phyloP scores from a whole-genome alignment of 2,888 invertebrate species.

The Drosophila trichaetosa region DNA sequence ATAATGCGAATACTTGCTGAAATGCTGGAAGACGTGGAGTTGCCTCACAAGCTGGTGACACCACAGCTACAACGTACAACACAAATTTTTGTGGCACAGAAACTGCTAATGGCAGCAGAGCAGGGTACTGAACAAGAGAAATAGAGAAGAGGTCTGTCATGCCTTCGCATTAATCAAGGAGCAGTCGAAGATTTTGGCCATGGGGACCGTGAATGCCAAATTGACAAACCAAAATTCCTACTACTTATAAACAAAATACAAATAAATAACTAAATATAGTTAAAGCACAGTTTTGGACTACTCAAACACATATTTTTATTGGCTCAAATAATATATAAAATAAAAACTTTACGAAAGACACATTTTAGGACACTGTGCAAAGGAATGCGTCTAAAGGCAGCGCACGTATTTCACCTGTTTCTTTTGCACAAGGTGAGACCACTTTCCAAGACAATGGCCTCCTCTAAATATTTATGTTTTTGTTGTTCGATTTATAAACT shows the following conservation, averaged over 20 bases:
- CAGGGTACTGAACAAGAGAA: neutral
- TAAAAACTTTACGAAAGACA: neutral
- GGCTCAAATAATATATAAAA: neutral
- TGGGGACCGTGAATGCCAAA: slow-evolving; percentile 38
- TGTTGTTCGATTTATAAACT: neutral
- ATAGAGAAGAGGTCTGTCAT: slow-evolving; percentile 24
- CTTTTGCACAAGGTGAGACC: slow-evolving; percentile 48
- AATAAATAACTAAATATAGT: neutral
- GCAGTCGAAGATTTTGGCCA: slow-evolving; percentile 53
- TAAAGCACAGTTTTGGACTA: neutral
- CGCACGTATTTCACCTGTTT: slow-evolving; percentile 61
- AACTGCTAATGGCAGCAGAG: slow-evolving; percentile 23
- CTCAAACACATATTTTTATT: neutral
- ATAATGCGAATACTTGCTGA: slow-evolving; percentile 38
- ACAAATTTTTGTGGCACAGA: slow-evolving; percentile 20
- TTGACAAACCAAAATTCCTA: slow-evolving; percentile 36
- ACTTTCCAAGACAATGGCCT: slow-evolving; percentile 34
- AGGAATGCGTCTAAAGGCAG: slow-evolving; percentile 28
- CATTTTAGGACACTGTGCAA: slow-evolving; percentile 31
- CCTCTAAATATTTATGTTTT: neutral
- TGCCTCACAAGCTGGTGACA: slow-evolving; percentile 34
- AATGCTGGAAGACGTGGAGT: slow-evolving; percentile 4
- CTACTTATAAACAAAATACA: neutral
- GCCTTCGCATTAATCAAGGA: slow-evolving; percentile 72
- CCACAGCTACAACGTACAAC: slow-evolving; percentile 11